Evolutionary conservation across 2,888 invertebrate species (phyloP).

Genomic region (Chirona hameri): DNA sequence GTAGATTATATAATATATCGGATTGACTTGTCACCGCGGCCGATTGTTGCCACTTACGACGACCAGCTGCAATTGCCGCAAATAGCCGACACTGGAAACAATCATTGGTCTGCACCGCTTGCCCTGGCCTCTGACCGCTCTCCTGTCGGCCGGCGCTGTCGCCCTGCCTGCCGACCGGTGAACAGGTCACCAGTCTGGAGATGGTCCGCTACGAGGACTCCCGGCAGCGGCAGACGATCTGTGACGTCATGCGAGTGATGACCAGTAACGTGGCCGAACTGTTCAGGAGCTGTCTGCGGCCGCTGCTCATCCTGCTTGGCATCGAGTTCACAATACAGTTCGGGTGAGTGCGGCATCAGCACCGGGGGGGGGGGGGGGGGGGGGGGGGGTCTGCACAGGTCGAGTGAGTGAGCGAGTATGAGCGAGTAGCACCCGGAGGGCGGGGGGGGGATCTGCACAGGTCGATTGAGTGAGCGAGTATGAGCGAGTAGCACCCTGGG

Average conservation of each 20-base stretch:
- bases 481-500: not conserved
- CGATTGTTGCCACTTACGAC: too few species aligned
- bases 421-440: not conserved
- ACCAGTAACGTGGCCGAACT: constrained; percentile 67
- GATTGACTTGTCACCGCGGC: too few species aligned
- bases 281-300: constrained; percentile 73
- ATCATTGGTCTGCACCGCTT: not conserved
- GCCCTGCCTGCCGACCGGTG: not conserved
- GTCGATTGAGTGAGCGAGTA: not conserved
- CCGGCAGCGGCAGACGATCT: not conserved
- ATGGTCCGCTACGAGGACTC: not conserved
- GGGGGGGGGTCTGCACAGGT: too few species aligned
- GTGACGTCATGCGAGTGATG: constrained; percentile 52
- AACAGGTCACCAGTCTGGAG: not conserved
- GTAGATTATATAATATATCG: too few species aligned
- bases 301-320: constrained; percentile 76
- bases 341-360: constrained; percentile 57
- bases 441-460: too few species aligned
- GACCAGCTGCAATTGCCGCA: too few species aligned
- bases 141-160: too few species aligned
- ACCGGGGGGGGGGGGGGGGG: too few species aligned
- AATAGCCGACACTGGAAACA: too few species aligned
- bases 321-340: constrained; percentile 92
- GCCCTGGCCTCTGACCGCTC: not conserved
- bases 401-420: not conserved